phyloP scores from a whole-genome alignment of 2,888 invertebrate species.

The Lobophora halterata region DNA sequence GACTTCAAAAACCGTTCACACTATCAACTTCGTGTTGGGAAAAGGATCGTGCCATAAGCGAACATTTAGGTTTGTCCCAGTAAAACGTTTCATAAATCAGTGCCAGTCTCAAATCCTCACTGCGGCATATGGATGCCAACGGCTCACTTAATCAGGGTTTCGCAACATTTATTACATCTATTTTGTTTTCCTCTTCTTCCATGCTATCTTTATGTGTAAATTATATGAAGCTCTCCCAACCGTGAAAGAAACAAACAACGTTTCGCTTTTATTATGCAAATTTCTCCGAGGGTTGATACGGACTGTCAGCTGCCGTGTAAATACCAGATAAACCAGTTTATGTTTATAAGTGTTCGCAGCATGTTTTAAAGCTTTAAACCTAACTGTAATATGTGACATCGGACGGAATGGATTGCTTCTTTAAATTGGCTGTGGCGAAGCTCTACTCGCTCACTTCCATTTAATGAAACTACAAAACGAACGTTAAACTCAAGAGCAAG shows the following conservation, averaged over 20 bases:
- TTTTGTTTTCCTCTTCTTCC: slow-evolving; percentile 1
- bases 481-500: slow-evolving; percentile 10
- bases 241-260: slow-evolving; percentile 20
- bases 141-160: slow-evolving; percentile 5
- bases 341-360: too few species aligned
- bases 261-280: slow-evolving; percentile 25
- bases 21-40: too few species aligned
- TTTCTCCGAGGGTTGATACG: slow-evolving; percentile 13
- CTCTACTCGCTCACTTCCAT: slow-evolving; percentile 5
- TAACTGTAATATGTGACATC: too few species aligned
- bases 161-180: not conserved
- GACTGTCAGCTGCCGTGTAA: slow-evolving; percentile 14
- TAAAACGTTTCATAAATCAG: not conserved
- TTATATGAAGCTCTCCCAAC: slow-evolving; percentile 10
- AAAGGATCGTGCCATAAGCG: too few species aligned
- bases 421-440: slow-evolving; percentile 3
- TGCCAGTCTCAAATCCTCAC: slow-evolving; percentile 1
- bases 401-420: too few species aligned
- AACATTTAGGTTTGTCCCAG: too few species aligned
- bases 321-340: slow-evolving; percentile 11
- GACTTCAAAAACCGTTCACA: too few species aligned
- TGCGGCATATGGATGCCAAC: not conserved
- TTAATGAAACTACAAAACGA: slow-evolving; percentile 14
- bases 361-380: too few species aligned
- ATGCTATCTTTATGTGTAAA: slow-evolving; percentile 9